Conservation (phyloP, 1,140 invertebrate genomes). For the Pristionchus pacificus region DNA sequence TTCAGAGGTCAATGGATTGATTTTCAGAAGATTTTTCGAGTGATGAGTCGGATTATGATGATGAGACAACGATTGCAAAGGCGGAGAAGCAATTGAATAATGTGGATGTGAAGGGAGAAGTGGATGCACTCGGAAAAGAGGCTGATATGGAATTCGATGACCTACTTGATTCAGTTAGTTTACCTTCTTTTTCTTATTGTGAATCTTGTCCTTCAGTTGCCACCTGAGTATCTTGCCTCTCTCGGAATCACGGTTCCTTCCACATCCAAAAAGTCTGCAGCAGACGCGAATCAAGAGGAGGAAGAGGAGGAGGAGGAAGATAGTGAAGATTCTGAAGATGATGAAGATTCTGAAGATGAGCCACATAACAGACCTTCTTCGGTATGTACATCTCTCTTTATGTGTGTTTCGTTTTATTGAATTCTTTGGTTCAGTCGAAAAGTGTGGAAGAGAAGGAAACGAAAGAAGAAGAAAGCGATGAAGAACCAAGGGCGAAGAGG, state of each 20-base stretch:
- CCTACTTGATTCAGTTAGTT: constrained; percentile 55
- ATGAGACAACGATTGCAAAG: constrained; percentile 84
- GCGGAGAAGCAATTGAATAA: constrained; percentile 72
- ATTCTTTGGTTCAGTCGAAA: too few relatives aligned
- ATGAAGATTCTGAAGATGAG: background rate
- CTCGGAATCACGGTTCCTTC: constrained; percentile 15
- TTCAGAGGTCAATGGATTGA: background rate
- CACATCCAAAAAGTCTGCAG: background rate
- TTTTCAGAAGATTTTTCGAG: constrained; percentile 68
- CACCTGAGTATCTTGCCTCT: constrained; percentile 37
- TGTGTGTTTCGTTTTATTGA: too few relatives aligned
- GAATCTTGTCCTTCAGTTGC: constrained; percentile 32
- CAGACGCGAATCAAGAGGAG: constrained; percentile 7
- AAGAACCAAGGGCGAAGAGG: too few relatives aligned
- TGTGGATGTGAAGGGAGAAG: constrained; percentile 65
- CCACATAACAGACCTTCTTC: background rate
- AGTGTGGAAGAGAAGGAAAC: background rate
- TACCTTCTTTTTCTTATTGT: background rate
- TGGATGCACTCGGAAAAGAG: constrained; percentile 80
- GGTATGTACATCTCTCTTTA: background rate
- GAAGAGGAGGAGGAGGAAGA: constrained; percentile 10
- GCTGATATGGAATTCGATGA: constrained; percentile 86
- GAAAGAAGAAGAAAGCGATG: background rate
- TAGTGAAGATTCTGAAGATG: constrained; percentile 3
- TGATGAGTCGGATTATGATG: constrained; percentile 74